Percentiles rank a stretch among this genome's conserved stretches.
Conservation (phyloP, 1,140 invertebrate species). For the Conopomorpha cramerella region DNA sequence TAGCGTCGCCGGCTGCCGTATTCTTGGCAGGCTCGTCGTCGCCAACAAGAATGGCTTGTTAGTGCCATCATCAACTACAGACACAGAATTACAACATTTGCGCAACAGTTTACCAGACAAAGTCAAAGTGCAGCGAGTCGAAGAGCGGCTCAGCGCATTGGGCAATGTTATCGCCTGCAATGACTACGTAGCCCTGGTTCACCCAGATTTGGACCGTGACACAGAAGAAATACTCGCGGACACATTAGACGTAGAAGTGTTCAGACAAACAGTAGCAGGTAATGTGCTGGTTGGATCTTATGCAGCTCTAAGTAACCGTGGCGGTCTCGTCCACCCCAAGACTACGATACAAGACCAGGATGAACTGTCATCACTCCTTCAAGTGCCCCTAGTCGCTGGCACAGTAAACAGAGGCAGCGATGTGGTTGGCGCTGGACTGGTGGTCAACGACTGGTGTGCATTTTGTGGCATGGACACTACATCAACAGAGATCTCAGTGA, state of each 20-base stretch:
- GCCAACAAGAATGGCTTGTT: conserved; percentile 88
- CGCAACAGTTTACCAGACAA: conserved; percentile 93
- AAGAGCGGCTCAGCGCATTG: conserved; percentile 95
- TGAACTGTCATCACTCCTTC: conserved; percentile 95
- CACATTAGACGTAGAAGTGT: conserved; percentile 94
- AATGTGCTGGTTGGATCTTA: conserved; percentile 97
- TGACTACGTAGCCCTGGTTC: conserved; percentile 97
- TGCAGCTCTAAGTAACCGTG: conserved; percentile 93
- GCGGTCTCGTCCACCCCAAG: conserved; percentile 95
- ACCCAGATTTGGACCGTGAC: conserved; percentile 96
- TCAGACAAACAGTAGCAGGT: conserved; percentile 91
- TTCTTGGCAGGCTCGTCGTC: conserved; percentile 89
- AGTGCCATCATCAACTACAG: conserved; percentile 90
- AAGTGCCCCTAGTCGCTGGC: conserved; percentile 90
- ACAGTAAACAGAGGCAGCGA: conserved; percentile 97
- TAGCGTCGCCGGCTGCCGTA: conserved; percentile 93
- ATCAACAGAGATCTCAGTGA: conserved; percentile 94
- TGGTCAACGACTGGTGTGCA: conserved; percentile 97
- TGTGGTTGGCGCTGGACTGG: conserved; percentile 92
- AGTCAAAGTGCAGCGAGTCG: conserved; percentile 92
- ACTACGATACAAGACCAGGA: conserved; percentile 93
- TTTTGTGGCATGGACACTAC: conserved; percentile 98
- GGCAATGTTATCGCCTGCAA: conserved; percentile 99
- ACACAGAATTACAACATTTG: conserved; percentile 96
- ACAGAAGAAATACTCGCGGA: conserved; percentile 97